These are phyloP conservation scores for Aphelocoma californica DNA, from an alignment of 2,797 vertebrate genomes.

Conservation along the genomic window DNA sequence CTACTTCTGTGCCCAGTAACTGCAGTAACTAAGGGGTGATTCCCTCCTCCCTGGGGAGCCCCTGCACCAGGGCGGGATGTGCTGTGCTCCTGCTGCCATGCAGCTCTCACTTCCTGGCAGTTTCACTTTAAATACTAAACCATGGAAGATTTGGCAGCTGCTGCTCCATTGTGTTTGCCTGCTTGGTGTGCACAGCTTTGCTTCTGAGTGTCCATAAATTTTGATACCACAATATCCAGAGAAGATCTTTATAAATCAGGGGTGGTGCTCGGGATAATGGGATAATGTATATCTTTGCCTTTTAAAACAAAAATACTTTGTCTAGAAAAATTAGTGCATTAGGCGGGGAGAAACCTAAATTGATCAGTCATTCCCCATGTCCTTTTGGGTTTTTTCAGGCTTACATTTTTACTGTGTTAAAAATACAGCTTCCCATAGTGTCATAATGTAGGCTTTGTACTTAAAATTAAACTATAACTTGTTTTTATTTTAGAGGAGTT, in stretches of 20 bases:
- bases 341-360: background rate
- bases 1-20: background rate
- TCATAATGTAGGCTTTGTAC: background rate
- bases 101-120: background rate
- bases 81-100: background rate
- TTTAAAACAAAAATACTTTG: background rate
- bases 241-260: background rate
- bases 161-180: background rate
- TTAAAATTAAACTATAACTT: background rate
- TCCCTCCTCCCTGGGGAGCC: background rate
- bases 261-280: background rate
- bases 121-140: background rate
- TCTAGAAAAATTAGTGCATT: background rate
- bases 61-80: fast-evolving
- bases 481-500: background rate
- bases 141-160: background rate
- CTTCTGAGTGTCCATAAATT: background rate
- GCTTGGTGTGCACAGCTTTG: background rate
- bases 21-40: background rate
- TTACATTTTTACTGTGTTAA: background rate
- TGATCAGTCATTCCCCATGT: background rate
- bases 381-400: background rate
- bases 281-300: background rate
- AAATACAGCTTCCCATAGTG: background rate
- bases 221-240: background rate